Conservation (phyloP, 2,888 invertebrate species). For the Thera obeliscata region DNA sequence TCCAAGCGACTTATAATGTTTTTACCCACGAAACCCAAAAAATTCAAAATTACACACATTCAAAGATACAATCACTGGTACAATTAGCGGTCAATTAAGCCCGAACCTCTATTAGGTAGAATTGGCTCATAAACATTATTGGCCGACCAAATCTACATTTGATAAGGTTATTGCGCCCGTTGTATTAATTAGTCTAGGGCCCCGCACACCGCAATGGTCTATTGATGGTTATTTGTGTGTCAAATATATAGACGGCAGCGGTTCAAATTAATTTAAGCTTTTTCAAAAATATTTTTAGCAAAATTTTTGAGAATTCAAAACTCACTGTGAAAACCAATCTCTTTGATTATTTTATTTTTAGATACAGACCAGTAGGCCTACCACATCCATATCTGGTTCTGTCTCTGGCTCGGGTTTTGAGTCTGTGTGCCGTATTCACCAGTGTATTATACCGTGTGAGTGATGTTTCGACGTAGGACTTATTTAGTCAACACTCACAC, state of each 20-base stretch:
- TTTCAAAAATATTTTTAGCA: background rate
- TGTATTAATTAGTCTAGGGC: constrained; percentile 77
- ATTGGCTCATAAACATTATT: constrained; percentile 60
- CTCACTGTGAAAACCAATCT: no score
- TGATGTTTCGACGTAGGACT: no score
- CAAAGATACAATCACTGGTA: constrained; percentile 37
- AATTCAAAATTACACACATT: constrained; percentile 27
- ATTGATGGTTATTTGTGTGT: constrained; percentile 54
- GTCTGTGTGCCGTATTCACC: no score
- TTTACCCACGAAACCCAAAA: constrained; percentile 19
- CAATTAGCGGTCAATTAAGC: constrained; percentile 47
- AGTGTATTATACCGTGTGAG: no score
- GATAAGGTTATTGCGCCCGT: constrained; percentile 79
- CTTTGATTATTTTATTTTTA: no score
- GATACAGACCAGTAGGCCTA: no score
- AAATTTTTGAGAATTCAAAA: no score
- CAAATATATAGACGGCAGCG: constrained; percentile 18
- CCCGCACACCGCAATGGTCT: constrained; percentile 59
- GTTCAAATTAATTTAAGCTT: constrained; percentile 2
- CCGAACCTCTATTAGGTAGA: constrained; percentile 50
- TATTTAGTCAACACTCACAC: no score
- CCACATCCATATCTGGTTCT: no score
- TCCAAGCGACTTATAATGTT: background rate
- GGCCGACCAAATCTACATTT: constrained; percentile 68
- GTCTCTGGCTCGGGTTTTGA: no score